phyloP scores from a whole-genome alignment of 2,888 invertebrate species.

The Dicroscelio sp. region DNA sequence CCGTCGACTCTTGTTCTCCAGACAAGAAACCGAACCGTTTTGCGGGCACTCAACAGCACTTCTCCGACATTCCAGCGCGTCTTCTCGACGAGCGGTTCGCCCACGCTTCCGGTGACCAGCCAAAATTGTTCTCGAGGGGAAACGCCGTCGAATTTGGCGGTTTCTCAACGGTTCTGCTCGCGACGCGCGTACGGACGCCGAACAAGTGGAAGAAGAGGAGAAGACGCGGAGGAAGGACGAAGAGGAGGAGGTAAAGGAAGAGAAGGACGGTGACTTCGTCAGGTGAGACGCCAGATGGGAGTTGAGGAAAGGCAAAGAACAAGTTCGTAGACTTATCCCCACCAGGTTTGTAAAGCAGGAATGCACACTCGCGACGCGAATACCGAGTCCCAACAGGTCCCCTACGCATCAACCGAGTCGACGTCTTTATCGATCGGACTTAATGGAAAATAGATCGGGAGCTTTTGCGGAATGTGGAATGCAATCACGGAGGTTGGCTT shows the following conservation, averaged over 20 bases:
- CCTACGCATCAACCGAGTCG: constrained; percentile 61
- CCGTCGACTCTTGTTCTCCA: background rate
- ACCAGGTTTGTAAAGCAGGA: constrained; percentile 51
- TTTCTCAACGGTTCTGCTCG: constrained; percentile 11
- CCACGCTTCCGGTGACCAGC: too few species aligned
- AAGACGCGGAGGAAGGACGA: constrained; percentile 63
- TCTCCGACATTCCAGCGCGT: constrained; percentile 29
- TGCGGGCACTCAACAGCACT: constrained; percentile 27
- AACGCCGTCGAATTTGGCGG: too few species aligned
- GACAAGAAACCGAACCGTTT: background rate
- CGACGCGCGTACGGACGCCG: constrained; percentile 79
- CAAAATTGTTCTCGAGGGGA: too few species aligned
- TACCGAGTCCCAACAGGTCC: constrained; percentile 57
- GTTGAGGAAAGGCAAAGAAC: constrained; percentile 83
- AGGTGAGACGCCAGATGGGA: constrained; percentile 90
- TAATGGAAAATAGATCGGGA: background rate
- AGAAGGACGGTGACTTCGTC: constrained; percentile 78
- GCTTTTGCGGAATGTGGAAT: background rate
- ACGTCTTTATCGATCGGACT: constrained; percentile 65
- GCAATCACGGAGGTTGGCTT: too few species aligned
- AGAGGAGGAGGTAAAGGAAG: constrained; percentile 55
- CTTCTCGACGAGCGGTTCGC: constrained; percentile 17
- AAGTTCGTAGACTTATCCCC: constrained; percentile 77
- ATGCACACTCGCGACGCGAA: constrained; percentile 62
- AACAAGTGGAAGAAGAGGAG: constrained; percentile 74